Evolutionary conservation across 2,888 invertebrate genomes (phyloP).

Genomic region (Dasysyrphus albostriatus): DNA sequence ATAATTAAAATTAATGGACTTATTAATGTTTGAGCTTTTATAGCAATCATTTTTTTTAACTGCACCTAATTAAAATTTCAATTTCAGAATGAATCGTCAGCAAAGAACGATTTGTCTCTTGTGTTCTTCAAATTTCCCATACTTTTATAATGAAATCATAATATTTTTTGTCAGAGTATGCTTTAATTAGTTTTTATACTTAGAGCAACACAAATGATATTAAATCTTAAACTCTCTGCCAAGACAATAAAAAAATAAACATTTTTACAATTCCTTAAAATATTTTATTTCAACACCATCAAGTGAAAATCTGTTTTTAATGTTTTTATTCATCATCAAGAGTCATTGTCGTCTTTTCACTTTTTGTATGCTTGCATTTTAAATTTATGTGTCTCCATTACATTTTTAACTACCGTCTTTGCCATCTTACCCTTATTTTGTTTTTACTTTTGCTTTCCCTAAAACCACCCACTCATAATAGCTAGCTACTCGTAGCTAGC

Average conservation of each 20-base stretch:
- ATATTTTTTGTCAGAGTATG: not conserved
- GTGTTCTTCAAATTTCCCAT: not conserved
- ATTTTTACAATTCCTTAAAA: constrained; percentile 9
- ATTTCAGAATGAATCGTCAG: not conserved
- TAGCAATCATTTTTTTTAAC: not conserved
- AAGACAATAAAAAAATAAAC: not conserved
- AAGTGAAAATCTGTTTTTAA: constrained; percentile 46
- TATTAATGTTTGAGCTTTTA: not conserved
- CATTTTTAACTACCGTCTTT: constrained; percentile 23
- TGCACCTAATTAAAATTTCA: not conserved
- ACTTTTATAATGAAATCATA: not conserved
- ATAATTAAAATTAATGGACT: not conserved
- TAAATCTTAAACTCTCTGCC: not conserved
- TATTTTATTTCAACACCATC: constrained; percentile 34
- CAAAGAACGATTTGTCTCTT: not conserved
- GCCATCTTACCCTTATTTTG: not conserved
- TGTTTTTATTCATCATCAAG: constrained; percentile 32
- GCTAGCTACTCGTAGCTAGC: not conserved
- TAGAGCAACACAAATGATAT: constrained; percentile 3
- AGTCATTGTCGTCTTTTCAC: constrained; percentile 21
- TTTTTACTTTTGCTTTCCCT: not conserved
- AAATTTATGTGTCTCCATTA: constrained; percentile 46
- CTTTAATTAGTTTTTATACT: constrained; percentile 7
- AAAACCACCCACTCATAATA: not conserved
- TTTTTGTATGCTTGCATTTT: constrained; percentile 20